Base-by-base conservation (phyloP, 2,888 invertebrate genomes). In the Lasioglossum leucozonium region DNA sequence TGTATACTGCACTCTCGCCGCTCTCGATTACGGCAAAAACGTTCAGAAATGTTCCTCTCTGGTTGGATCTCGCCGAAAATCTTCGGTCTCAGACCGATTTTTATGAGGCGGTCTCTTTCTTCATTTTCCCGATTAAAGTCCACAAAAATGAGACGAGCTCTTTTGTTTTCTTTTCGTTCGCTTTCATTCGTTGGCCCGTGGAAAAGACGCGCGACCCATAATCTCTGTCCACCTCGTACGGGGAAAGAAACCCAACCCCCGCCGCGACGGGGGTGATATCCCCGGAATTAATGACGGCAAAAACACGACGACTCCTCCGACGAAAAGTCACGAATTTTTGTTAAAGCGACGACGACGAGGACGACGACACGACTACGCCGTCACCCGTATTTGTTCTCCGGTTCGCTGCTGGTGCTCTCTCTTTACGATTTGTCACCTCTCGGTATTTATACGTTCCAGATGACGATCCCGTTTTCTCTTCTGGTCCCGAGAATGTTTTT, bases 271-370 rank as follows among this genome's bases (percentile, higher is more conserved):
- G 44, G 62, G 74, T 75, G 90, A 84, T 89, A 89, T 82, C 81
- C 81, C 34, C 42, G 73, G 72, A 80, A 88, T 86, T 86, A 89
- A 89, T 89, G 90, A 81, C 74, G 42, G n/a, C 73, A 89, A 89
- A 89, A 89, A 89, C 84, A 30, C 16, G 18, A 40, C 42, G 44
- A 13, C 26, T 42, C 26, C 71, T 4, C 16, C 71, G 40, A 67
- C 67, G 67, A 67, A 67, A 67, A 67, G 67, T 67, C 67, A 67
- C 67, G 67, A 67, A 67, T 67, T 67, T 67, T 67, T 67, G 67
- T 67, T n/a, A 11, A 34, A 30, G 34, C 65, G 34, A 18, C 34
- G 34, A 6, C 34, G 34, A 34, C 58, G 42, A 42, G 2, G 42
- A 42, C 47, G 47, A 44, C 62, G 13, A 16, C 16, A 44, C 22